Evolutionary conservation across 2,113 vertebrate genomes (phyloP), one percentile per base, ranked within the genome.

Genomic region (Chaetura pelagica): DNA sequence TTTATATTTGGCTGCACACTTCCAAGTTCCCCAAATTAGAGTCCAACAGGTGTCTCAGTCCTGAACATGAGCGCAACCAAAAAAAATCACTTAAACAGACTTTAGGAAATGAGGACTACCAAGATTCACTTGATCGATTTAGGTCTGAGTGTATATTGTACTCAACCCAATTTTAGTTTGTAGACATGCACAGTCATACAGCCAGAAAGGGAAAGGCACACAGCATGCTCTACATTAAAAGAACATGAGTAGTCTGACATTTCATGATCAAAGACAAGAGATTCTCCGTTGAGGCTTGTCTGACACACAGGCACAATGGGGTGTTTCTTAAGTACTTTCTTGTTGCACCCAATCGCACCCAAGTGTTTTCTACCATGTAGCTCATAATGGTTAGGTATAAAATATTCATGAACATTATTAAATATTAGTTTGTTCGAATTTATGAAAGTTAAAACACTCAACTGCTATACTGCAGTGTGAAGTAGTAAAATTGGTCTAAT

Each of bases 221-320:
- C 75, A 95, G 87, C 82, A 80, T 35, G 48, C 44, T 88, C 90
- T 67, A 16, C 68, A 72, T 90, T 77, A 90, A 93, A 94, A 95
- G 75, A 97, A 77, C 67, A 90, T 68, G 85, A 95, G 82, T 32
- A 92, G 75, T 26, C 92, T 91, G 90, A 93, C 72, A 88, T 90
- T 83, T 90, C 82, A 32, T 71, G 93, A 95, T 96, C 82, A 97
- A 97, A 96, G 93, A 81, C 42, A 46, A 80, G 68, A 71, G 82
- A 75, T 75, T 90, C 87, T 74, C 87, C 67, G 42, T 5, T 85
- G 61, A 93, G 79, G 59, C 59, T 84, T 77, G 55, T 80, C 92
- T 78, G 59, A 96, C 75, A 95, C 49, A 91, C 38, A 81, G 68
- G 89, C 29, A 10, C 71, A 71, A 88, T 6, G 2, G 54, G 67